Evolutionary conservation across 2,888 invertebrate species (phyloP), one percentile per base, ranked within the genome.

Genomic region (Pseudococcus longispinus): DNA sequence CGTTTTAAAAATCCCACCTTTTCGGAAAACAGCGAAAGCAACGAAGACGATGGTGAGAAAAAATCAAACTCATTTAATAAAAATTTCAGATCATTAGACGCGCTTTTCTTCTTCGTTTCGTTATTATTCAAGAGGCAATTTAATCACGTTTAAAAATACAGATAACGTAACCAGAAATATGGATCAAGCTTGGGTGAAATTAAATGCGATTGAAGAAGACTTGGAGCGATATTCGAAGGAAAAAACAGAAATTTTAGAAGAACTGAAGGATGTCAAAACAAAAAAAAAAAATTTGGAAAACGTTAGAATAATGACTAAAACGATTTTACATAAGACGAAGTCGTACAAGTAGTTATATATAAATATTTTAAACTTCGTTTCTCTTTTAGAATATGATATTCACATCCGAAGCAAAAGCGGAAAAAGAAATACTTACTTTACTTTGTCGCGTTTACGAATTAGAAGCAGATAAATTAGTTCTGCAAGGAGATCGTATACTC

Each of bases 371-470:
- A 23, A 37, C 9, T 37, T 37, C 9, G 9, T 37, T 37, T 37
- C 15, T 55, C 1, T 84, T 55, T 65, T 18, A 42, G 70, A 70
- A 37, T 13, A 37, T 84, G 32, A 55, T 84, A 84, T 46, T 84
- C 29, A 51, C 46, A 6, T 51, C 32, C 1, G 95, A 94, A 90
- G 96, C 95, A 88, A 95, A 96, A 85, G 97, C 98, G 89, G 98
- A 98, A 91, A 93, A 96, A 70, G 98, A 98, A 90, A 94, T 98
- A 87, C 91, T 97, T 88, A 94, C 95, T 29, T 92, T 98, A 83
- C 94, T 98, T 90, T 96, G 97, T 90, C 94, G 96, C 89, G 97
- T 98, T 60, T 98, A 98, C 90, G 96, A 97, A 91, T 92, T 98
- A 87, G 98, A 98, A 91, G 97, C 98, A 0, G 97, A 97, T 91